Evolutionary conservation across 1,140 invertebrate species (phyloP).

Genomic region (Trinorchestia longiramus): DNA sequence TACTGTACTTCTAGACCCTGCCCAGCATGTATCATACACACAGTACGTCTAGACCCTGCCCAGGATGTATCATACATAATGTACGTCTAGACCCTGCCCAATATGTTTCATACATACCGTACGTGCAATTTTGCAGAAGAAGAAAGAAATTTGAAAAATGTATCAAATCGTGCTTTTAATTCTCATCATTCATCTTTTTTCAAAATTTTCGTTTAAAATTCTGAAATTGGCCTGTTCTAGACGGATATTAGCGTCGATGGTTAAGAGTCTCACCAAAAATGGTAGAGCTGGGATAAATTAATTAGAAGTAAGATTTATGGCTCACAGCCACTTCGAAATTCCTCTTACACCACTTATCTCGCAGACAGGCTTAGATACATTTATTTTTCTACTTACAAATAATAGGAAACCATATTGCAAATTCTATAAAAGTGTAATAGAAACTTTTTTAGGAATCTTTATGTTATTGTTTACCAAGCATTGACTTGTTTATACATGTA

Average conservation of each 20-base stretch:
- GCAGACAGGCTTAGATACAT: too few species aligned
- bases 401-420: too few species aligned
- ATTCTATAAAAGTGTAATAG: too few species aligned
- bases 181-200: not conserved
- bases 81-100: not conserved
- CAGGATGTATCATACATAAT: not conserved
- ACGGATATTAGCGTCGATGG: not conserved
- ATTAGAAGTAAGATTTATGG: not conserved
- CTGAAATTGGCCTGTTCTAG: not conserved
- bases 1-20: not conserved
- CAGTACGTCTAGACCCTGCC: too few species aligned
- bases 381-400: too few species aligned
- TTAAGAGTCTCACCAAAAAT: not conserved
- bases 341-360: too few species aligned
- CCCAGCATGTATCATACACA: too few species aligned
- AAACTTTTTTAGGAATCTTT: too few species aligned
- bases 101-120: not conserved
- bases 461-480: too few species aligned
- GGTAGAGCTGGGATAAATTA: not conserved
- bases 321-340: not conserved
- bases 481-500: too few species aligned
- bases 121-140: not conserved
- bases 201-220: not conserved
- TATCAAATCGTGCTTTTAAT: not conserved
- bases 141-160: not conserved